Base-by-base conservation (phyloP, 2,113 vertebrate species). In the Petroica traversi region DNA sequence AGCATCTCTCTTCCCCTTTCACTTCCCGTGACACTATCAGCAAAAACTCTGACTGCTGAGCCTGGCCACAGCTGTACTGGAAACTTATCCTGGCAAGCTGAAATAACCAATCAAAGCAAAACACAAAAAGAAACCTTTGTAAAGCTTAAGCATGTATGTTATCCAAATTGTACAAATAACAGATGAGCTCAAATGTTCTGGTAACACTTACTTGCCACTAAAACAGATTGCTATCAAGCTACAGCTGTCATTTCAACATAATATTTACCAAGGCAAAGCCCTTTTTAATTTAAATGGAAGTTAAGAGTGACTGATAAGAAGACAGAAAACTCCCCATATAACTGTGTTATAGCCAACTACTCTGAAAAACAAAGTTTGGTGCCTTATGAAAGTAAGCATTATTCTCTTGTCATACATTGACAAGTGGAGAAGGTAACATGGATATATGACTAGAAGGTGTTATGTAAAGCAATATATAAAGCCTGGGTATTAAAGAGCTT, bases 21-120 rank as follows among this genome's bases (percentile, higher is more conserved):
- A 99, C 98, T 96, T 99, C 98, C 97, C 98, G 98, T 97, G 99
- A 99, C 98, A 99, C 99, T 99, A 99, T 99, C 98, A 99, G 99
- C 98, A 99, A 98, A 99, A 98, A 99, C 98, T 99, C 99, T 98
- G 99, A 98, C 98, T 99, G 99, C 98, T 99, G 98, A 98, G 98
- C 98, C 97, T 98, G 98, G 98, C 98, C 98, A 98, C 98, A 99
- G 96, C 95, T 96, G 95, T 97, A 97, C 91, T 96, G 95, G 97
- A 96, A 96, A 98, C 98, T 98, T 99, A 99, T 98, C 98, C 98
- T 99, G 99, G 99, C 98, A 98, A 99, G 98, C 99, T 99, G 99
- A 95, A 99, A 99, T 98, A 97, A 99, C 98, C 99, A 99, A 99
- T 96, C 93, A 95, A 88, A 97, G 93, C 92, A 97, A 95, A 97